These are phyloP conservation scores for Malachius bipustulatus DNA, from an alignment of 2,888 invertebrate species.

Conservation along the genomic window DNA sequence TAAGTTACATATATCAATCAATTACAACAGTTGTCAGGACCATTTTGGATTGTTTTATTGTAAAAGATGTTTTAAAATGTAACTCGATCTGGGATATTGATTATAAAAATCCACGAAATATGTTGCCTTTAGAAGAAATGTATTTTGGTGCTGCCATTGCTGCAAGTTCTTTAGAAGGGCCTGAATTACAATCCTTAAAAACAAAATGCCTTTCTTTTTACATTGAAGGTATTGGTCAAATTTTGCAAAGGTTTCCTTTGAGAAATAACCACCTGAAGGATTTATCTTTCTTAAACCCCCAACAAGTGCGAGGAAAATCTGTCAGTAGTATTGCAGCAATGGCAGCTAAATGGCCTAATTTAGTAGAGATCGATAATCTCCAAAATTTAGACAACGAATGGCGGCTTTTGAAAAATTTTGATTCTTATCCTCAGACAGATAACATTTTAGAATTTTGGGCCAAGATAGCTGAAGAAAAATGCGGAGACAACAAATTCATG, in stretches of 20 bases:
- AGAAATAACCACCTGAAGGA: too few relatives aligned
- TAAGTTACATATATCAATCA: conserved; percentile 3
- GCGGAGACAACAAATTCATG: too few relatives aligned
- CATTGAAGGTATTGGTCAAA: not conserved
- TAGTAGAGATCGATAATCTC: too few relatives aligned
- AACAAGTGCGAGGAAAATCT: too few relatives aligned
- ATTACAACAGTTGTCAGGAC: conserved; percentile 5
- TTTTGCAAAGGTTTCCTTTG: not conserved
- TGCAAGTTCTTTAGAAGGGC: not conserved
- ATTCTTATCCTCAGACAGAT: too few relatives aligned
- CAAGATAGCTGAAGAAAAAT: too few relatives aligned
- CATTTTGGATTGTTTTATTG: not conserved
- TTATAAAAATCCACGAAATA: not conserved
- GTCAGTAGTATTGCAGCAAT: too few relatives aligned
- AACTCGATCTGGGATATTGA: not conserved
- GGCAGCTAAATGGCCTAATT: too few relatives aligned
- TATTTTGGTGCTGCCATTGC: not conserved
- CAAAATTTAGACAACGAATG: too few relatives aligned
- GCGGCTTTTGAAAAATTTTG: too few relatives aligned
- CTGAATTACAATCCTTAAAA: not conserved
- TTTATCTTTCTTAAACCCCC: too few relatives aligned
- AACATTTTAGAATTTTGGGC: too few relatives aligned
- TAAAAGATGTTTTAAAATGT: not conserved
- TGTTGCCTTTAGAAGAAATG: not conserved
- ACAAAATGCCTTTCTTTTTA: not conserved